Base-by-base conservation (phyloP, 2,888 invertebrate species). In the Campopleginae sp. region DNA sequence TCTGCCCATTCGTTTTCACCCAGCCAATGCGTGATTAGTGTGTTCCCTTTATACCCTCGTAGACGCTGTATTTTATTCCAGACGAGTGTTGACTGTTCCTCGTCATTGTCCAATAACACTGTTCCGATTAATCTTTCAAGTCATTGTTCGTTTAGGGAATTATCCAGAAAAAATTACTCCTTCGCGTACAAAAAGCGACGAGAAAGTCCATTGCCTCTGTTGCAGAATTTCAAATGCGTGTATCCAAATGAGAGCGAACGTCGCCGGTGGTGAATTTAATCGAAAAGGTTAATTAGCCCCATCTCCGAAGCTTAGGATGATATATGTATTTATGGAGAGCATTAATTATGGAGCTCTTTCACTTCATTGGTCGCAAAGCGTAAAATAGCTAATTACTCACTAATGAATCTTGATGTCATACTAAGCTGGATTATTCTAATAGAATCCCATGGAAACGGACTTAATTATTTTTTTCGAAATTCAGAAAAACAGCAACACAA, bases 1-100 rank as follows among this genome's bases (percentile, higher is more conserved):
- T 61, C 68, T 42, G 44, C 33, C 72, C 33, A 71, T 70, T 68
- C 48, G 78, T 79, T 83, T 75, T 74, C 79, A 79, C 74, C 27
- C 61, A 42, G 31, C 42, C 51, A 79, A 75, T 31, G 66, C 74
- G 58, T 66, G 79, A 79, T 83, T 83, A 61, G 61, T 38, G 33
- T 63, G 61, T 65, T 33, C 58, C 23, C 65, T 72, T 63, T 38
- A 14, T 42, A 44, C 27, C 12, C 27, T n/a, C 4, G 19, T 33
- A 33, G 44, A 33, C 31, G 27, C 54, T 54, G n/a, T 61, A 44
- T 33, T 44, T 33, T 19, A 75, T 75, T 61, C 61, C 33, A 19
- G 75, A 68, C 38, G 23, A 38, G 74, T 46, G 44, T 38, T 12
- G 63, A n/a, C 51, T 7, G 19, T 51, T 51, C 51, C 51, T 8